Evolutionary conservation across 2,888 invertebrate species (phyloP), one percentile per base, ranked within the genome.

Genomic region (Drosophila parthenogenetica): DNA sequence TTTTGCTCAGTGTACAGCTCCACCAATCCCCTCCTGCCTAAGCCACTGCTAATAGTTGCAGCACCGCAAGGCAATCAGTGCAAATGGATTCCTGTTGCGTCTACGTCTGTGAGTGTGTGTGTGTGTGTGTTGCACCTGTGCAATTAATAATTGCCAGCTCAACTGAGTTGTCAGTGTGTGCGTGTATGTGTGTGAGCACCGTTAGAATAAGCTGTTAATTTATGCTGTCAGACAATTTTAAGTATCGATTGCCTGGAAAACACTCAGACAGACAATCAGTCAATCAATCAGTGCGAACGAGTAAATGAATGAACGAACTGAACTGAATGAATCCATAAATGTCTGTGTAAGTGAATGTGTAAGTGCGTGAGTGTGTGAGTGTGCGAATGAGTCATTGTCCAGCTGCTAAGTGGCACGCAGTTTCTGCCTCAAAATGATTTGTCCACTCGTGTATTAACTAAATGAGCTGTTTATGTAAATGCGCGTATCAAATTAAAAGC

Each of bases 391-490:
- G 43, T 55, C 55, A 55, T 11, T 17, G 54, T 45, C 43, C 54
- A 54, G 54, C 14, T 32, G 43, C 43, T 14, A 53, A 42, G 43
- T 43, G 17, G 43, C 35, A 43, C 42, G 16, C 55, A 29, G 40
- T 16, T 40, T 17, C 40, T 22, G 35, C 61, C 50, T 17, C 54
- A 53, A 67, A 72, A 79, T 73, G 83, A 86, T 86, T 79, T 86
- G 82, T 80, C 80, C 76, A 71, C 63, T 69, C 65, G 72, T 77
- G 76, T 72, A 85, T 85, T 85, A 69, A 66, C 65, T 77, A 84
- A 85, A 85, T 80, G 85, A 80, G 74, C 86, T 85, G 86, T 86
- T 86, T 85, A 85, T 85, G 85, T 75, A 85, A 86, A 85, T 85
- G 72, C 64, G 69, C 73, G 70, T 79, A 83, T 84, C 79, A 85